Percentiles rank a stretch among this genome's conserved stretches.
These are phyloP conservation scores for Pelodytes ibericus DNA, from an alignment of 2,797 vertebrate genomes.

Conservation along the genomic window DNA sequence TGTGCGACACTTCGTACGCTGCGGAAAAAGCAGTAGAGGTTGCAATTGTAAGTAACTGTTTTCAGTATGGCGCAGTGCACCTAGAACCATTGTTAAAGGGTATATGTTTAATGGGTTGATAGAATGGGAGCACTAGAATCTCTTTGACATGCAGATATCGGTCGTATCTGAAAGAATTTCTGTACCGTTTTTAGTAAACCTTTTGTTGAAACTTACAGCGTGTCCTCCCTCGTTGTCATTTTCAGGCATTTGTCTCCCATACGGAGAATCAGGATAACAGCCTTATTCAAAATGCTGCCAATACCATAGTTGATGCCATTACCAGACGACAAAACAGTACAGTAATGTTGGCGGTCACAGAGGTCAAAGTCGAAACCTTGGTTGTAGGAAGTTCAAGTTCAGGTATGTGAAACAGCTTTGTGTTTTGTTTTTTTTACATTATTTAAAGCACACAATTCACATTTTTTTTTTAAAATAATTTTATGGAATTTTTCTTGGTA, in stretches of 20 bases:
- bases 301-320: slow-evolving; percentile 80
- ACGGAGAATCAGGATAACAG: slow-evolving; percentile 77
- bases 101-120: too few species aligned
- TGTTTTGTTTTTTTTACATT: neutral
- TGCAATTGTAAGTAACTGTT: slow-evolving; percentile 82
- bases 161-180: too few species aligned
- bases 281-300: slow-evolving; percentile 84
- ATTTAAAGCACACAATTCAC: too few species aligned
- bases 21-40: slow-evolving; percentile 85
- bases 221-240: too few species aligned
- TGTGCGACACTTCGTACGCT: slow-evolving; percentile 85
- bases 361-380: slow-evolving; percentile 88
- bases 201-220: too few species aligned
- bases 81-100: too few species aligned
- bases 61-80: too few species aligned
- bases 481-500: too few species aligned
- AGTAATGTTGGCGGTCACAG: slow-evolving; percentile 83
- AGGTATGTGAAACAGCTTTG: slow-evolving; percentile 59
- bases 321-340: slow-evolving; percentile 89
- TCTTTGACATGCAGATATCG: too few species aligned
- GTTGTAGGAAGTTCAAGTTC: slow-evolving; percentile 69
- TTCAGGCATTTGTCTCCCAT: slow-evolving; percentile 82
- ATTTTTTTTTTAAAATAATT: too few species aligned
- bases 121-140: too few species aligned
- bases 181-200: too few species aligned